phyloP scores from a whole-genome alignment of 2,797 vertebrate species.

The Cottoperca gobio region DNA sequence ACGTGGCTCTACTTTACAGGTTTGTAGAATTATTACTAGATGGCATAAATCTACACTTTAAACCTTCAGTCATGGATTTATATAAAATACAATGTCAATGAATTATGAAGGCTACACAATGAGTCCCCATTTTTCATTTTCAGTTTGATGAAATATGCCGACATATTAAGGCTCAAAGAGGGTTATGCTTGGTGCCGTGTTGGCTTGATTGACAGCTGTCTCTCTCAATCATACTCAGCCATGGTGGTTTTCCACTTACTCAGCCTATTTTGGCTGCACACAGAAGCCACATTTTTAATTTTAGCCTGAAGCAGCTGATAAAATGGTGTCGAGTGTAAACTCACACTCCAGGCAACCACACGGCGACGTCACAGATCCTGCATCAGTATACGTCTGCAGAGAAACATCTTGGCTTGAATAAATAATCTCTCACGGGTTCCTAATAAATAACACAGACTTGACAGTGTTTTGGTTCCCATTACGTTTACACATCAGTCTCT shows the following conservation, averaged over 20 bases:
- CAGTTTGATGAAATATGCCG: background rate
- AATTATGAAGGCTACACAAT: too few relatives aligned
- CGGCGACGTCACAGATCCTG: background rate
- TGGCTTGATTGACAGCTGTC: constrained; percentile 26
- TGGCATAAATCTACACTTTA: too few relatives aligned
- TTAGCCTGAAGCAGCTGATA: constrained; percentile 13
- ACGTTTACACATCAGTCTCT: constrained; percentile 6
- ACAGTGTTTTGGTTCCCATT: constrained; percentile 23
- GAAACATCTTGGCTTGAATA: background rate
- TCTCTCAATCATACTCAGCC: constrained; percentile 5
- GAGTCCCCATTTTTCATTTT: too few relatives aligned
- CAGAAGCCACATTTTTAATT: background rate
- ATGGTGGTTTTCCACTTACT: background rate
- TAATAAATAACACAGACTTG: background rate
- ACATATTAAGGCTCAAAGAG: background rate
- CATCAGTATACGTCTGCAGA: background rate
- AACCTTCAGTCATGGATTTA: too few relatives aligned
- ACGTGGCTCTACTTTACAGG: too few relatives aligned
- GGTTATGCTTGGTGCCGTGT: background rate
- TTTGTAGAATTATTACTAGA: too few relatives aligned
- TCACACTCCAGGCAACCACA: background rate
- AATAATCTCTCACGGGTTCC: constrained; percentile 6
- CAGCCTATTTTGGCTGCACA: background rate
- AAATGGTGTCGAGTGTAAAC: background rate
- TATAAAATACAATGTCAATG: too few relatives aligned